phyloP scores from a whole-genome alignment of 2,113 vertebrate species.

The Rhynchomys soricoides region DNA sequence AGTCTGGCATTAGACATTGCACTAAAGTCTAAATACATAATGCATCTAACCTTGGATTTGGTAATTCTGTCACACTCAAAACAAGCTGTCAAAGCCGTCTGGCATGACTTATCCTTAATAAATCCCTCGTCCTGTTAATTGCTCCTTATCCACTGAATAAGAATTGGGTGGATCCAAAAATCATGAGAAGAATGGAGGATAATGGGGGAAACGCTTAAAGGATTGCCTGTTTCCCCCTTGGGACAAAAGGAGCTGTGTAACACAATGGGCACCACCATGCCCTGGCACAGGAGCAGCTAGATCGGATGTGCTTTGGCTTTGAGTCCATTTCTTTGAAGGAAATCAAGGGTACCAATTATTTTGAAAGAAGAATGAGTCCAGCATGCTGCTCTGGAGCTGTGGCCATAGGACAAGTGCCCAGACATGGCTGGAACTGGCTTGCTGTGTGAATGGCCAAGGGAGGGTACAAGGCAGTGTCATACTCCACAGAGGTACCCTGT shows the following conservation, averaged over 20 bases:
- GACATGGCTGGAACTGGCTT: background rate
- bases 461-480: rapidly evolving
- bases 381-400: background rate
- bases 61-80: slow-evolving; percentile 65
- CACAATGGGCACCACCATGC: rapidly evolving
- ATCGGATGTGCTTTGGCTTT: rapidly evolving
- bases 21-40: slow-evolving; percentile 35
- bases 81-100: slow-evolving; percentile 71
- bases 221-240: background rate
- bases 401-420: background rate
- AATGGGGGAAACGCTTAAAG: background rate
- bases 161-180: slow-evolving; percentile 49
- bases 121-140: slow-evolving; percentile 68
- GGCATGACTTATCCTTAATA: slow-evolving; percentile 74
- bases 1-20: background rate
- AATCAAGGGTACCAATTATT: background rate
- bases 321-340: background rate
- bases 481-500: rapidly evolving
- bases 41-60: slow-evolving; percentile 18
- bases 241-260: background rate
- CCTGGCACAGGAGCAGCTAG: background rate
- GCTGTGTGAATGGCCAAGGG: background rate
- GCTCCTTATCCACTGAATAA: slow-evolving; percentile 59
- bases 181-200: slow-evolving; percentile 21
- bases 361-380: background rate